Percentiles rank a stretch among this genome's conserved stretches.
Evolutionary conservation across 2,113 vertebrate genomes (phyloP).

Genomic region (Pterocles gutturalis): DNA sequence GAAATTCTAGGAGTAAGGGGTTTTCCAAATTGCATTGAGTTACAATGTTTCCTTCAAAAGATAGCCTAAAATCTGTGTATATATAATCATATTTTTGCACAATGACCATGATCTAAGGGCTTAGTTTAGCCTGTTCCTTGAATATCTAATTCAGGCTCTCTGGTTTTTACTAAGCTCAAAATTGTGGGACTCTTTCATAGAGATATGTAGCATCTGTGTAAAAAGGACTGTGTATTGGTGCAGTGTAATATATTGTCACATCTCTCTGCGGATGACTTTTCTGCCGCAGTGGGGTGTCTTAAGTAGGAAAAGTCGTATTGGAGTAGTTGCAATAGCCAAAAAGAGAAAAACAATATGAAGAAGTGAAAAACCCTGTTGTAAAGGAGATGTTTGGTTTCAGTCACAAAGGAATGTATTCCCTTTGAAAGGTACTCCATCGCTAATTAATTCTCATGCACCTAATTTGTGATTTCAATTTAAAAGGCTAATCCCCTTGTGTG

Average conservation of each 20-base stretch:
- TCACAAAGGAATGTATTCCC: background rate
- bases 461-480: conserved; percentile 31
- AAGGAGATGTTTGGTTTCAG: background rate
- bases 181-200: background rate
- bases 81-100: background rate
- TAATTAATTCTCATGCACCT: conserved; percentile 22
- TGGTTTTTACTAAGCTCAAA: background rate
- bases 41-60: background rate
- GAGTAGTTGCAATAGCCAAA: background rate
- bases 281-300: background rate
- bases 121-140: background rate
- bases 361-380: background rate
- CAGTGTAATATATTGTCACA: background rate
- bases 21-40: background rate
- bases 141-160: background rate
- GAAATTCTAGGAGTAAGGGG: background rate
- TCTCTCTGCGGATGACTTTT: background rate
- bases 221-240: background rate
- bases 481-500: background rate
- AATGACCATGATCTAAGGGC: background rate
- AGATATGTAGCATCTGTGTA: background rate
- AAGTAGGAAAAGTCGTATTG: accelerated
- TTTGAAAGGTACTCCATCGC: conserved; percentile 16
- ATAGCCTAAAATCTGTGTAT: background rate
- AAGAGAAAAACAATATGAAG: background rate